phyloP scores from a whole-genome alignment of 2,797 vertebrate species.

The Echiichthys vipera region DNA sequence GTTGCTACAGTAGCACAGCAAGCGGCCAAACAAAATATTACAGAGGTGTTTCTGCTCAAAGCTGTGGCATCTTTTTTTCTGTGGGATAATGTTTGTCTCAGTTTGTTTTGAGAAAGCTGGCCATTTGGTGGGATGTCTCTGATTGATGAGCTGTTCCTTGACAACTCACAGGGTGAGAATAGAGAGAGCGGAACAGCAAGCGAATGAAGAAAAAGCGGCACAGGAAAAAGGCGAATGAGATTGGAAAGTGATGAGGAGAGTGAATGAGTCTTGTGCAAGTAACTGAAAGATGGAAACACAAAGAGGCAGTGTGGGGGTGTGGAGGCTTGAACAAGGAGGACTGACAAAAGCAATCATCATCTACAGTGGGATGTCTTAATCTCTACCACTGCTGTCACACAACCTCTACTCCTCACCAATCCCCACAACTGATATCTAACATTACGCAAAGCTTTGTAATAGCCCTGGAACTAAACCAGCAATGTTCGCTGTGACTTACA shows the following conservation, averaged over 20 bases:
- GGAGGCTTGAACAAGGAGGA: constrained; percentile 55
- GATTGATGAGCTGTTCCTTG: constrained; percentile 66
- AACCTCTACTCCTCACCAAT: constrained; percentile 56
- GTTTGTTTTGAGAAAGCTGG: constrained; percentile 68
- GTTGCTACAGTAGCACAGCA: constrained; percentile 72
- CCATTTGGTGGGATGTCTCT: constrained; percentile 67
- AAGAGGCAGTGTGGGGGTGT: constrained; percentile 60
- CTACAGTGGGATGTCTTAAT: constrained; percentile 74
- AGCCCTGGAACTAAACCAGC: constrained; percentile 62
- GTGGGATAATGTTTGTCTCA: constrained; percentile 50
- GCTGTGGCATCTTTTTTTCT: constrained; percentile 59
- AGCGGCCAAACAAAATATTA: constrained; percentile 60
- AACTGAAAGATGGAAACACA: constrained; percentile 75
- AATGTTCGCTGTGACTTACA: constrained; percentile 47
- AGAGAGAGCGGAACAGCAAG: constrained; percentile 29
- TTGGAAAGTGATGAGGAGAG: constrained; percentile 40
- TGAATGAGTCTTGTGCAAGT: constrained; percentile 61
- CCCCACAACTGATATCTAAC: constrained; percentile 70
- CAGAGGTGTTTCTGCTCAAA: constrained; percentile 67
- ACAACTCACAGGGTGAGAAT: constrained; percentile 52
- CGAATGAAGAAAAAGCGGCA: neutral
- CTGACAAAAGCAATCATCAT: constrained; percentile 80
- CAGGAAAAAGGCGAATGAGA: constrained; percentile 18
- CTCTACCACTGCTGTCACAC: constrained; percentile 58
- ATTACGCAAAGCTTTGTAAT: constrained; percentile 66